phyloP scores from a whole-genome alignment of 2,888 invertebrate genomes.

The Acheta domesticus region DNA sequence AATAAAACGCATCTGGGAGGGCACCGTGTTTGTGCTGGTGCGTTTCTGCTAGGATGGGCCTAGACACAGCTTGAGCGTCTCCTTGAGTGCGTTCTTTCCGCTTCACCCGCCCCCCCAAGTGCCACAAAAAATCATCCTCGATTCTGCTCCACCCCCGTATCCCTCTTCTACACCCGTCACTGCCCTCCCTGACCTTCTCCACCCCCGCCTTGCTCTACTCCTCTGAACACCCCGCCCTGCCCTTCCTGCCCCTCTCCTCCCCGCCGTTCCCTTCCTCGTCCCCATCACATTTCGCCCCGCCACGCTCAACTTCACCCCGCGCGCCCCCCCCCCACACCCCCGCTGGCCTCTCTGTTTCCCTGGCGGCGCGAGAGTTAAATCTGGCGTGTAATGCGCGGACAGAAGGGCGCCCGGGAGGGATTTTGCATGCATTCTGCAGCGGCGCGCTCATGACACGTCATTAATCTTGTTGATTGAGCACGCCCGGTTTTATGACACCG shows the following conservation, averaged over 20 bases:
- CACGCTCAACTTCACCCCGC: not conserved
- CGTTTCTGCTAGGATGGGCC: no score
- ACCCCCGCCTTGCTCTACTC: no score
- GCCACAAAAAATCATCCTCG: no score
- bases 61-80: no score
- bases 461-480: conserved; percentile 18
- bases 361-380: not conserved
- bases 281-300: not conserved
- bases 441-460: not conserved
- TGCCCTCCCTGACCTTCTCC: no score
- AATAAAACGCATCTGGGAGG: no score
- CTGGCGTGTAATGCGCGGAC: conserved; percentile 9
- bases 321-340: not conserved
- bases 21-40: no score
- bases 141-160: no score
- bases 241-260: not conserved
- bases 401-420: not conserved
- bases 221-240: no score
- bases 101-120: no score
- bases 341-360: not conserved
- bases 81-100: no score
- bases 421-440: conserved; percentile 5
- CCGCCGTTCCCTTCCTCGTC: not conserved
- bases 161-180: no score
- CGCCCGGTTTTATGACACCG: conserved; percentile 18